Conservation (phyloP, 2,797 vertebrate species). For the Sarcoramphus papa region DNA sequence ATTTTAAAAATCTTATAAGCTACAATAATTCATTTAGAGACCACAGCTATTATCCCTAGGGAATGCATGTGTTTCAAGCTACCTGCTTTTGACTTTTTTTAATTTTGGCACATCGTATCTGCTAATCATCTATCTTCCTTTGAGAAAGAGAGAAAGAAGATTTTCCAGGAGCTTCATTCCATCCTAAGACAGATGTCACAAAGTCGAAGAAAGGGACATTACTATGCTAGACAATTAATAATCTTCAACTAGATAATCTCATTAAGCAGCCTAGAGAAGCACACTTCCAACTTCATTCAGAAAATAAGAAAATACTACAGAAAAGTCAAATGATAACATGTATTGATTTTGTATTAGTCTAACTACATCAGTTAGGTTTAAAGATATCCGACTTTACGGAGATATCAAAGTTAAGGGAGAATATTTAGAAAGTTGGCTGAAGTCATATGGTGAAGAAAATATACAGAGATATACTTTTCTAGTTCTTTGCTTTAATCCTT, state of each 20-base stretch:
- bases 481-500: not conserved
- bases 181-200: not conserved
- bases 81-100: not conserved
- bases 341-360: not conserved
- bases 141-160: not conserved
- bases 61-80: not conserved
- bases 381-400: not conserved
- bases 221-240: not conserved
- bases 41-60: not conserved
- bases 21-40: not conserved
- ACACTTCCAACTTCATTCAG: not conserved
- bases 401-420: not conserved
- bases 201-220: not conserved
- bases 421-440: not conserved
- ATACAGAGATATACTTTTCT: not conserved
- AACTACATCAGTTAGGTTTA: not conserved
- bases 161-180: not conserved
- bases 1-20: not conserved
- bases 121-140: not conserved
- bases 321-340: not conserved
- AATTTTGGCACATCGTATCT: not conserved
- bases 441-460: not conserved
- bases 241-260: not conserved
- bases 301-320: not conserved
- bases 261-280: not conserved